These are phyloP conservation scores for Oxyruncus cristatus DNA, from an alignment of 2,113 vertebrate species.

Conservation along the genomic window DNA sequence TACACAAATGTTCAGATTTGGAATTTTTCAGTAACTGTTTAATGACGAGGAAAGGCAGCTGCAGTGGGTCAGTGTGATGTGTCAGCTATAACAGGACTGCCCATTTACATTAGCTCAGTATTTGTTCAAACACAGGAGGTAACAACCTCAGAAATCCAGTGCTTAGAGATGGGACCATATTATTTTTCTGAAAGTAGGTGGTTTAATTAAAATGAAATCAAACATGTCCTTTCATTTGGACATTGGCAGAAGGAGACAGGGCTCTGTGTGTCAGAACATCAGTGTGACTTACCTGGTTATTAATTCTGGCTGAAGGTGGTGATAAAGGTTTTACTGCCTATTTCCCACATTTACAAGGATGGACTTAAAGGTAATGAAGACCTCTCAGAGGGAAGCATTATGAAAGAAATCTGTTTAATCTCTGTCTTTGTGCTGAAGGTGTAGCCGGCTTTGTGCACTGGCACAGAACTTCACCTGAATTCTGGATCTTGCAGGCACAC, in stretches of 20 bases:
- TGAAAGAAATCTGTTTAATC: neutral
- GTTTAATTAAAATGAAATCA: neutral
- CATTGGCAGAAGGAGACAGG: neutral
- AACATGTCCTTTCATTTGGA: neutral
- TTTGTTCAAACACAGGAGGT: neutral
- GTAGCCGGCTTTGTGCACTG: neutral
- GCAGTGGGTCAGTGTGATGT: neutral
- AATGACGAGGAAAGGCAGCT: neutral
- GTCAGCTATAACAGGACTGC: neutral
- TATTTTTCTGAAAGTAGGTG: neutral
- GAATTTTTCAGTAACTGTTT: slow-evolving; percentile 41
- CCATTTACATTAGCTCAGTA: neutral
- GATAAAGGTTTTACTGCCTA: slow-evolving; percentile 37
- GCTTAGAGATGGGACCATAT: neutral
- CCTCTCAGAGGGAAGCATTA: neutral
- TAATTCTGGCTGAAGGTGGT: slow-evolving; percentile 3
- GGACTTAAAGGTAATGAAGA: neutral
- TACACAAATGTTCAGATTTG: neutral
- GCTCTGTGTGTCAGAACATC: neutral
- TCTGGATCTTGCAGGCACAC: neutral
- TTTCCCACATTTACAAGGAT: neutral
- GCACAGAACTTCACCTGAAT: neutral
- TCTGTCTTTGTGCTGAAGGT: neutral
- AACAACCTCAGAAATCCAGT: neutral
- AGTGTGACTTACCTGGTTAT: neutral